These are phyloP conservation scores for Anaspis maculata DNA, from an alignment of 2,888 invertebrate genomes.

Conservation along the genomic window DNA sequence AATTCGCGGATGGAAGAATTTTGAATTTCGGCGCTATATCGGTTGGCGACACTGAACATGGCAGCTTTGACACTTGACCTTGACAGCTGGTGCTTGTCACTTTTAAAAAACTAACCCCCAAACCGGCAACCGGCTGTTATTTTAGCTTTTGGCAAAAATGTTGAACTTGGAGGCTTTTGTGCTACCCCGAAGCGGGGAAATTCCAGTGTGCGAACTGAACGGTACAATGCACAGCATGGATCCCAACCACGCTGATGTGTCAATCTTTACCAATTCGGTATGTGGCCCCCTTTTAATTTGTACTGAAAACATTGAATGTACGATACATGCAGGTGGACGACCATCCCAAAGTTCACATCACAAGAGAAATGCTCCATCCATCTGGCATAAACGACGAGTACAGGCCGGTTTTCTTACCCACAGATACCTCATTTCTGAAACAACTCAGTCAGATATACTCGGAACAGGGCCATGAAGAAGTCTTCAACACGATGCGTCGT, in stretches of 20 bases:
- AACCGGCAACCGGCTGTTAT: no score
- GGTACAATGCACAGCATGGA: slow-evolving; percentile 54
- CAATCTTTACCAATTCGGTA: slow-evolving; percentile 52
- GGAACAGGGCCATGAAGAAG: slow-evolving; percentile 65
- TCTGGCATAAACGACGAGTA: slow-evolving; percentile 47
- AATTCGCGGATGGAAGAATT: no score
- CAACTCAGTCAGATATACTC: slow-evolving; percentile 68
- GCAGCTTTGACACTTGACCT: no score
- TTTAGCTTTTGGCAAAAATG: no score
- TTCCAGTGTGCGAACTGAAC: slow-evolving; percentile 55
- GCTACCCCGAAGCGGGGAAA: slow-evolving; percentile 41
- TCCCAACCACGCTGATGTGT: slow-evolving; percentile 48
- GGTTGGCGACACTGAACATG: no score
- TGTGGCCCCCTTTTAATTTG: slow-evolving; percentile 21
- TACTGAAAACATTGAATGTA: slow-evolving; percentile 19
- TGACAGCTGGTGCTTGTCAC: no score
- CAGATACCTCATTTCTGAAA: slow-evolving; percentile 65
- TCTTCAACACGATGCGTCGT: slow-evolving; percentile 54
- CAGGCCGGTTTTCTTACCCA: slow-evolving; percentile 51
- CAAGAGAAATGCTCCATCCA: slow-evolving; percentile 52
- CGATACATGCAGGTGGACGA: slow-evolving; percentile 50
- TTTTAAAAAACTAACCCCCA: no score
- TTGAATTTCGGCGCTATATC: no score
- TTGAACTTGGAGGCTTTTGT: slow-evolving; percentile 32
- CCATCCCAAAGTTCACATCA: slow-evolving; percentile 64